phyloP scores from a whole-genome alignment of 1,140 invertebrate species.

The Chionoecetes opilio region DNA sequence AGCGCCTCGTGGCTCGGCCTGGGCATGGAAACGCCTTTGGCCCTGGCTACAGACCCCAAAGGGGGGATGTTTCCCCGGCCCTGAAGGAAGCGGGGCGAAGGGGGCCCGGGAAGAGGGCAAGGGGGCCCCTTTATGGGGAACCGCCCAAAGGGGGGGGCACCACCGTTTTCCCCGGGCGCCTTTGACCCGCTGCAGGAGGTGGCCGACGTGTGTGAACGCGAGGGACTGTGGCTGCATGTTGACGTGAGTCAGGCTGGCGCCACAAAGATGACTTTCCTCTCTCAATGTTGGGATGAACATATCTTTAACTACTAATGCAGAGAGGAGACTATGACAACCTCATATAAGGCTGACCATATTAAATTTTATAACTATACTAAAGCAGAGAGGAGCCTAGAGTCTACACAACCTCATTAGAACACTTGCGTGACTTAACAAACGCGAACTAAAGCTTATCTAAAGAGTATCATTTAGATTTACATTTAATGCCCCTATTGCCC shows the following conservation, averaged over 20 bases:
- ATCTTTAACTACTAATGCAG: no score
- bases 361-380: no score
- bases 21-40: constrained; percentile 90
- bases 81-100: constrained; percentile 70
- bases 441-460: neutral
- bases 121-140: constrained; percentile 93
- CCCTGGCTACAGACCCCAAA: constrained; percentile 88
- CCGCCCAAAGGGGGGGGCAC: constrained; percentile 94
- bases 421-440: neutral
- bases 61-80: constrained; percentile 89
- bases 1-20: constrained; percentile 89
- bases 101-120: constrained; percentile 53
- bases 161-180: constrained; percentile 90
- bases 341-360: no score
- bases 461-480: no score
- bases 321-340: no score
- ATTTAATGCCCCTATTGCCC: neutral
- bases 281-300: no score
- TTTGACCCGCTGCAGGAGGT: constrained; percentile 94
- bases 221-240: constrained; percentile 96
- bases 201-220: constrained; percentile 91
- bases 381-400: neutral
- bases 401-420: neutral
- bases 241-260: constrained; percentile 91
- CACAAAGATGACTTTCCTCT: no score